Percentiles rank a stretch among this genome's conserved stretches.
phyloP scores from a whole-genome alignment of 2,888 invertebrate genomes.

The Polyploca ridens region DNA sequence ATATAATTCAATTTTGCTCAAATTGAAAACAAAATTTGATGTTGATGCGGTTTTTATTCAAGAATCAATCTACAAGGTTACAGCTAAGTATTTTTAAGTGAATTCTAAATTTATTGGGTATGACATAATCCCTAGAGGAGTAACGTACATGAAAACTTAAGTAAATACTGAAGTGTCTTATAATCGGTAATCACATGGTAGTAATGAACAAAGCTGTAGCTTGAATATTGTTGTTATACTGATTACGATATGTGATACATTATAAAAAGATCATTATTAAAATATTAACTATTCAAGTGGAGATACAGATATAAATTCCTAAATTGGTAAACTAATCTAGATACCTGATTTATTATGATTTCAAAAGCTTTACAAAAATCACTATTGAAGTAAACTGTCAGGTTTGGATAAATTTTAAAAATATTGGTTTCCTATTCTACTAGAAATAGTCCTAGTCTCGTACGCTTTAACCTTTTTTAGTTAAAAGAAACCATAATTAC shows the following conservation, averaged over 20 bases:
- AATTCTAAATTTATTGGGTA: constrained; percentile 84
- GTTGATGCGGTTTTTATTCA: constrained; percentile 61
- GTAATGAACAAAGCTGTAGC: neutral
- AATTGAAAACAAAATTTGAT: constrained; percentile 68
- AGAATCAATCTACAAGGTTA: constrained; percentile 58
- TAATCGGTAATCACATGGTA: constrained; percentile 3
- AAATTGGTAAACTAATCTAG: neutral
- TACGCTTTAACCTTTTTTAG: too few species aligned
- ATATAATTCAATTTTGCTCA: constrained; percentile 75
- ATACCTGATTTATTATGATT: neutral
- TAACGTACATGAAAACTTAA: constrained; percentile 54
- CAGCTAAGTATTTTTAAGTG: constrained; percentile 60
- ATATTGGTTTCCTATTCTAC: too few species aligned
- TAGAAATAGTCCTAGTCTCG: too few species aligned
- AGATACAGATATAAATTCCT: constrained; percentile 23
- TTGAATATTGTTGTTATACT: neutral
- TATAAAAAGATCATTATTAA: constrained; percentile 23
- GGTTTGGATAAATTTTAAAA: too few species aligned
- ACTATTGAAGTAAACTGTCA: too few species aligned
- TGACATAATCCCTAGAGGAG: constrained; percentile 64
- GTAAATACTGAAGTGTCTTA: constrained; percentile 36
- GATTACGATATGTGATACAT: constrained; percentile 55
- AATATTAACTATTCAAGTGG: constrained; percentile 1
- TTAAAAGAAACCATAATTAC: neutral
- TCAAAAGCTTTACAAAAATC: neutral